Conservation (phyloP, 2,888 invertebrate genomes). For the Eledona agricola region DNA sequence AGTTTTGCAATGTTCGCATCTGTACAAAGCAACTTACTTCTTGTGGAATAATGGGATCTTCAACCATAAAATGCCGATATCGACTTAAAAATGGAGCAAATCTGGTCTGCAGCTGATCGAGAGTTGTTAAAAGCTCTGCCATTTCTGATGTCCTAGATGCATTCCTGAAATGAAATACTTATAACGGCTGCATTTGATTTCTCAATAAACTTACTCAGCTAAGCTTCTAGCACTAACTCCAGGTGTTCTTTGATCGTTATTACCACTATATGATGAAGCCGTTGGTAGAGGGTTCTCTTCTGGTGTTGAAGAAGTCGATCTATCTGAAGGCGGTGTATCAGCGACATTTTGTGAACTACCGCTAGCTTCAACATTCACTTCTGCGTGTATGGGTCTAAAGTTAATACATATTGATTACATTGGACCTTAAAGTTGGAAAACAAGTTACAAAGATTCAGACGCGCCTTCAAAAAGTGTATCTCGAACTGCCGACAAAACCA, state of each 20-base stretch:
- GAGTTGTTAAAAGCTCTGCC: constrained; percentile 66
- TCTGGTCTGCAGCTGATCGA: constrained; percentile 66
- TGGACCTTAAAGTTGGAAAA: background rate
- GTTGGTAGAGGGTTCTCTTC: constrained; percentile 51
- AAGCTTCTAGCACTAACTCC: constrained; percentile 33
- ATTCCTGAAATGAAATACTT: constrained; percentile 43
- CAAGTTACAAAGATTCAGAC: constrained; percentile 44
- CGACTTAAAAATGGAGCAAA: constrained; percentile 73
- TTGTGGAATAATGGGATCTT: constrained; percentile 66
- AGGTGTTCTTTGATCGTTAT: constrained; percentile 40
- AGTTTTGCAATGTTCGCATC: too few species aligned
- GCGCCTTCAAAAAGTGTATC: constrained; percentile 51
- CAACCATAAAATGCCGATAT: constrained; percentile 69
- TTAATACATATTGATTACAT: constrained; percentile 4
- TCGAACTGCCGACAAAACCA: constrained; percentile 56
- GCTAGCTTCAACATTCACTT: constrained; percentile 18
- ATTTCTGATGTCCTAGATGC: constrained; percentile 65
- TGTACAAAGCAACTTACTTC: constrained; percentile 47
- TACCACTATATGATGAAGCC: constrained; percentile 47
- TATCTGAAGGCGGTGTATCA: constrained; percentile 23
- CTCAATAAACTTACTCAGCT: constrained; percentile 42
- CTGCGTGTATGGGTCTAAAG: constrained; percentile 23
- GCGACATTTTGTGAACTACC: constrained; percentile 25
- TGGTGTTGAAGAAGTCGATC: constrained; percentile 51
- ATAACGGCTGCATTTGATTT: constrained; percentile 2